These are phyloP conservation scores for Scomberomorus guttatus DNA, from an alignment of 2,797 vertebrate genomes.

Conservation along the genomic window DNA sequence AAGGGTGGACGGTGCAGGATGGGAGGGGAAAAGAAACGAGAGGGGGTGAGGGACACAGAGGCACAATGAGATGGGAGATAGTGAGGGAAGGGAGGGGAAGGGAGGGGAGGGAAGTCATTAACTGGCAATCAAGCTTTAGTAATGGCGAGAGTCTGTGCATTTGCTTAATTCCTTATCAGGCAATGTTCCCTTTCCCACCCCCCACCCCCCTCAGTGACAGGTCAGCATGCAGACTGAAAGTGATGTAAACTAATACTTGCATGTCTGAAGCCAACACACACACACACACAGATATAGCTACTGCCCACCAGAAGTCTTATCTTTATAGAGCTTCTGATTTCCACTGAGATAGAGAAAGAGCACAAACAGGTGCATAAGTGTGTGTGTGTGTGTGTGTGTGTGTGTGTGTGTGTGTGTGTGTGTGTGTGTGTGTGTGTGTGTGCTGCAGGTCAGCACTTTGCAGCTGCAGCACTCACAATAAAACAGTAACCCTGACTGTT, in stretches of 20 bases:
- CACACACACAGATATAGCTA: neutral
- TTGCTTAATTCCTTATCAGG: constrained; percentile 75
- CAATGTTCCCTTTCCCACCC: constrained; percentile 65
- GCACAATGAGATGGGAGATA: constrained; percentile 37
- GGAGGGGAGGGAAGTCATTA: constrained; percentile 50
- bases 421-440: neutral
- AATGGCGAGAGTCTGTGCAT: constrained; percentile 55
- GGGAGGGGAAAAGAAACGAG: constrained; percentile 3
- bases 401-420: constrained; percentile 3
- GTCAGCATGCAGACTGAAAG: constrained; percentile 66
- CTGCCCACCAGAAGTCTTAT: constrained; percentile 10
- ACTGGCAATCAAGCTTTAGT: constrained; percentile 64
- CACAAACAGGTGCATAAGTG: constrained; percentile 59
- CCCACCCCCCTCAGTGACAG: constrained; percentile 32
- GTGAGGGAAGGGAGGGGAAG: neutral
- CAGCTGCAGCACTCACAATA: constrained; percentile 43
- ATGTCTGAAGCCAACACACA: constrained; percentile 24
- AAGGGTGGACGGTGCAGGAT: neutral
- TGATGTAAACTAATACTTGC: constrained; percentile 70
- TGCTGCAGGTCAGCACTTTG: constrained; percentile 26
- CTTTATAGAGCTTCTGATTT: constrained; percentile 43
- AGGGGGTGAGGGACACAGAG: neutral
- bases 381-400: constrained; percentile 8
- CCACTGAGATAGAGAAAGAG: constrained; percentile 26
- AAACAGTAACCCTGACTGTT: neutral